These are phyloP conservation scores for Scaptomyza parva DNA, from an alignment of 2,888 invertebrate genomes.

Conservation along the genomic window DNA sequence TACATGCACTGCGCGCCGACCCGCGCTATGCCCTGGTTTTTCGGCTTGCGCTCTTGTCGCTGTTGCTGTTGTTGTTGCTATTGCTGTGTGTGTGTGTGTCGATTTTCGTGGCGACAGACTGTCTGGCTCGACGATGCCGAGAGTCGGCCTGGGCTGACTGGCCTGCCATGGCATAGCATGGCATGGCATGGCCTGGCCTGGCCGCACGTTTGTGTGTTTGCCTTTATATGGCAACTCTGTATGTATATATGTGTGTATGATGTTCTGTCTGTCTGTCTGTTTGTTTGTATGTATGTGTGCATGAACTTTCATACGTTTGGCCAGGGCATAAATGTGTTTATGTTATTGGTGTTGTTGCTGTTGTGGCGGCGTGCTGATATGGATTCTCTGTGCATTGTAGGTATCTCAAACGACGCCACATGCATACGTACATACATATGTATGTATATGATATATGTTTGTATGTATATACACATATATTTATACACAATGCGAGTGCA, in stretches of 20 bases:
- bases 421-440: constrained; percentile 13
- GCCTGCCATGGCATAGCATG: constrained; percentile 65
- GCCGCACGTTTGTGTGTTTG: constrained; percentile 50
- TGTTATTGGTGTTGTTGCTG: constrained; percentile 47
- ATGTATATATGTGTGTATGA: constrained; percentile 27
- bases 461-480: constrained; percentile 19
- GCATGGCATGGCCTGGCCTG: constrained; percentile 46
- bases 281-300: constrained; percentile 42
- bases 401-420: constrained; percentile 45
- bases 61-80: constrained; percentile 13
- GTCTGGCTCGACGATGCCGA: constrained; percentile 58
- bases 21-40: constrained; percentile 49
- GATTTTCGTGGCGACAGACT: constrained; percentile 70
- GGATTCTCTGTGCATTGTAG: constrained; percentile 61
- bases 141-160: constrained; percentile 48
- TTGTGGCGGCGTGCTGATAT: constrained; percentile 68
- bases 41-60: constrained; percentile 49
- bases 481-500: constrained; percentile 32
- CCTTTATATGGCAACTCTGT: constrained; percentile 62
- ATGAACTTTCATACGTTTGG: constrained; percentile 67
- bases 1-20: constrained; percentile 12
- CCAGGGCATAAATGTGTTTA: constrained; percentile 60
- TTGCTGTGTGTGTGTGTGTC: constrained; percentile 55
- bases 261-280: too few species aligned
- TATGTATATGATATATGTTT: too few species aligned